Conservation (phyloP, 2,113 vertebrate genomes). For the Climacteris rufus region DNA sequence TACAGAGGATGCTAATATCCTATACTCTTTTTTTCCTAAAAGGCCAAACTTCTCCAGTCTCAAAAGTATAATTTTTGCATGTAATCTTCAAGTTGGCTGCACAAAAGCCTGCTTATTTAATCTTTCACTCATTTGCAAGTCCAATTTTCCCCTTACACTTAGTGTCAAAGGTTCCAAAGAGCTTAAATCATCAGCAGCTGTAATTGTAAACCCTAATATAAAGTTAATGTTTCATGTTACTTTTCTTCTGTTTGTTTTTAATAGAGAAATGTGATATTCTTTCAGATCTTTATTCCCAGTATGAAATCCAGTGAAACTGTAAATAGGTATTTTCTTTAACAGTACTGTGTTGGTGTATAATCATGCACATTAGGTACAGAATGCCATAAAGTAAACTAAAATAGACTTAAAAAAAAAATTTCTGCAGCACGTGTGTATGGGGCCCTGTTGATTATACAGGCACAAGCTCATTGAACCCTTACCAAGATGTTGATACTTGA, state of each 20-base stretch:
- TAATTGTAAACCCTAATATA: not conserved
- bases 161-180: not conserved
- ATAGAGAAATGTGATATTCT: not conserved
- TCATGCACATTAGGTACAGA: not conserved
- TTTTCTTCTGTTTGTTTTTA: not conserved
- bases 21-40: not conserved
- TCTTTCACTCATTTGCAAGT: not conserved
- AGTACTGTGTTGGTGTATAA: not conserved
- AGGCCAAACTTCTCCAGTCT: not conserved
- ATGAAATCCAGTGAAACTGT: not conserved
- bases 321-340: not conserved
- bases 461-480: not conserved
- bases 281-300: not conserved
- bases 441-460: not conserved
- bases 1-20: conserved; percentile 38
- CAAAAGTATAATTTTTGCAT: not conserved
- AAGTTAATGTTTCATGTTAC: not conserved
- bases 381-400: not conserved
- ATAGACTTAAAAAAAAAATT: not conserved
- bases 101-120: conserved; percentile 9
- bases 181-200: not conserved
- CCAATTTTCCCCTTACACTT: not conserved
- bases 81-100: not conserved
- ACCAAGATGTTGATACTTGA: not conserved
- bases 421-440: not conserved